Conservation (phyloP, 2,888 invertebrate species). For the Coronaproctus castanopsis region DNA sequence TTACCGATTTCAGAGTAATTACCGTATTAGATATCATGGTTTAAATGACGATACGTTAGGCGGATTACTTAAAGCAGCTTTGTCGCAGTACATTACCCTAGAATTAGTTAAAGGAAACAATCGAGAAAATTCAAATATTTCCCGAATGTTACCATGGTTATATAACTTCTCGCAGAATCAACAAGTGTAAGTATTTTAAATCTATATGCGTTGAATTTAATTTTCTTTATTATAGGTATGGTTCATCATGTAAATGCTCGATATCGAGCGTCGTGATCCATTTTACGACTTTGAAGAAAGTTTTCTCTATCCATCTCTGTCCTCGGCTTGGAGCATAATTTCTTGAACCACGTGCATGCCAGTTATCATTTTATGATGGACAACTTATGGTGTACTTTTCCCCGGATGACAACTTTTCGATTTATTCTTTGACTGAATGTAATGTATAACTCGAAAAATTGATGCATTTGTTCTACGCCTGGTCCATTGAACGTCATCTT, state of each 20-base stretch:
- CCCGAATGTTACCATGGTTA: slow-evolving; percentile 75
- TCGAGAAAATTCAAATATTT: slow-evolving; percentile 60
- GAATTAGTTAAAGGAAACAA: slow-evolving; percentile 78
- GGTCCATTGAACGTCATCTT: too few relatives aligned
- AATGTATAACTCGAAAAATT: too few relatives aligned
- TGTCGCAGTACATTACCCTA: slow-evolving; percentile 79
- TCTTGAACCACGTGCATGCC: not conserved
- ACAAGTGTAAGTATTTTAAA: slow-evolving; percentile 7
- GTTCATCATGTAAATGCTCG: too few relatives aligned
- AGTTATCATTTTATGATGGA: not conserved
- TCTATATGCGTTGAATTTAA: too few relatives aligned
- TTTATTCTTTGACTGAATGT: too few relatives aligned
- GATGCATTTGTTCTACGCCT: too few relatives aligned
- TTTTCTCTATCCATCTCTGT: too few relatives aligned
- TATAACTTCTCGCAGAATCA: slow-evolving; percentile 51
- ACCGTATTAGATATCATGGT: slow-evolving; percentile 27
- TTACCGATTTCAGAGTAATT: not conserved
- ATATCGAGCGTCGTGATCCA: too few relatives aligned
- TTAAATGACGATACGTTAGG: slow-evolving; percentile 90
- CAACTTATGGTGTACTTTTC: not conserved
- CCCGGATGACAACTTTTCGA: too few relatives aligned
- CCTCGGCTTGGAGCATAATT: not conserved
- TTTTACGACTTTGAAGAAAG: too few relatives aligned
- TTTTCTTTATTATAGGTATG: too few relatives aligned
- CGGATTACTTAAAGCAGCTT: slow-evolving; percentile 84